These are phyloP conservation scores for Thalassophryne amazonica DNA, from an alignment of 2,797 vertebrate species.

Conservation along the genomic window DNA sequence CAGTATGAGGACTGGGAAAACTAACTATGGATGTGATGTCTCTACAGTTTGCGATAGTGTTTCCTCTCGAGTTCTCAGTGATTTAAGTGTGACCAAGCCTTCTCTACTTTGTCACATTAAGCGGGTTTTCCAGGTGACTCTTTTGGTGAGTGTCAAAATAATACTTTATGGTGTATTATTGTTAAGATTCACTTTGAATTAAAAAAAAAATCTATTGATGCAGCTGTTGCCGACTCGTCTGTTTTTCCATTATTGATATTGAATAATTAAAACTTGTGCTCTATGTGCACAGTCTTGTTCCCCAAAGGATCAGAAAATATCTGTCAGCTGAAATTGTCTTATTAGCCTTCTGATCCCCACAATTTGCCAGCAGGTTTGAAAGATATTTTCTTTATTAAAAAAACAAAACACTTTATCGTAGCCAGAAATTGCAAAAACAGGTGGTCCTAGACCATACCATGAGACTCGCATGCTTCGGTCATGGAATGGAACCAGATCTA, in stretches of 20 bases:
- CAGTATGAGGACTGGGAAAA: constrained; percentile 98
- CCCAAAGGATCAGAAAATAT: too few species aligned
- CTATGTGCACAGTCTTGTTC: too few species aligned
- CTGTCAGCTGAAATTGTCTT: too few species aligned
- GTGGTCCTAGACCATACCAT: too few species aligned
- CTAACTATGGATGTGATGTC: constrained; percentile 98
- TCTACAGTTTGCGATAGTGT: constrained; percentile 99
- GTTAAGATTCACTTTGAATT: constrained; percentile 99
- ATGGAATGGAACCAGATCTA: too few species aligned
- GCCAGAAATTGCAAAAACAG: too few species aligned
- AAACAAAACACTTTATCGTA: too few species aligned
- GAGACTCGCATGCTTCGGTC: too few species aligned
- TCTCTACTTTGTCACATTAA: constrained; percentile 99
- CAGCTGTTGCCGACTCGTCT: constrained; percentile 51
- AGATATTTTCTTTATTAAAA: too few species aligned
- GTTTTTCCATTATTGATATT: constrained; percentile 7
- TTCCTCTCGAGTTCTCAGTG: constrained; percentile 99
- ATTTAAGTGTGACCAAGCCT: constrained; percentile 99
- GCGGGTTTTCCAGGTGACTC: constrained; percentile 99
- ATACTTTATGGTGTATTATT: constrained; percentile 99
- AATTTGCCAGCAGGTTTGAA: too few species aligned
- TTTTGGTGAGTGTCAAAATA: constrained; percentile 99
- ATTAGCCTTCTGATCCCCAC: too few species aligned
- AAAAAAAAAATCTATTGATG: constrained; percentile 94
- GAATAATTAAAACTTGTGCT: too few species aligned